Conservation (phyloP, 2,113 vertebrate species). For the Cettia cetti region DNA sequence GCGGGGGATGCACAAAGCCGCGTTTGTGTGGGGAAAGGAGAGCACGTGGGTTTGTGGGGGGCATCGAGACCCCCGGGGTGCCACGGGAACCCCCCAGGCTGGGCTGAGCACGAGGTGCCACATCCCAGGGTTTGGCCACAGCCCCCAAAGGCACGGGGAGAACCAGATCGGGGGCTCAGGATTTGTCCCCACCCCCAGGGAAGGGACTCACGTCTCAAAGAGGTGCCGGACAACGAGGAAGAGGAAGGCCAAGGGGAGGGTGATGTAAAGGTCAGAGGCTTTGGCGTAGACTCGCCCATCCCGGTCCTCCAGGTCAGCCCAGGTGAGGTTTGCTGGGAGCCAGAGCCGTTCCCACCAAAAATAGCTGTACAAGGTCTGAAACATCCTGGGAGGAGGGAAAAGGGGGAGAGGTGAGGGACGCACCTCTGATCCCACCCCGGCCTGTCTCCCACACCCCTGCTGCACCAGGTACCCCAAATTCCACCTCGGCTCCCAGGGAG, state of each 20-base stretch:
- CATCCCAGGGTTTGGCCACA: accelerated
- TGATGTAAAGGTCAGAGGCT: constrained; percentile 83
- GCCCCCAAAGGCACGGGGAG: accelerated
- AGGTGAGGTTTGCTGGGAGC: constrained; percentile 89
- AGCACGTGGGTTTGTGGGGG: accelerated
- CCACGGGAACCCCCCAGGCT: background rate
- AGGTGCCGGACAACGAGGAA: constrained; percentile 87
- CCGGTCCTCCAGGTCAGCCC: constrained; percentile 87
- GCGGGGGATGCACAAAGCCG: background rate
- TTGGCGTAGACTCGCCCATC: constrained; percentile 88
- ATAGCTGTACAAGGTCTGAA: constrained; percentile 81
- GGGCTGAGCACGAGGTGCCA: background rate
- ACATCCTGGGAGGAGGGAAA: constrained; percentile 76
- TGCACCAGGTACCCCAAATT: background rate
- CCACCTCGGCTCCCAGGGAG: background rate
- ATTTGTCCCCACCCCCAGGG: background rate
- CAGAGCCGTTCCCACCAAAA: constrained; percentile 96
- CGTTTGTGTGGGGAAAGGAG: background rate
- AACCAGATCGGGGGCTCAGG: accelerated
- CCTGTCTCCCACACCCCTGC: accelerated
- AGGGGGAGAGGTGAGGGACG: background rate
- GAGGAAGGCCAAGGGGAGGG: constrained; percentile 83
- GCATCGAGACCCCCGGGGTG: background rate
- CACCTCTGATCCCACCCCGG: background rate
- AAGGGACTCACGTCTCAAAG: constrained; percentile 86